phyloP scores from a whole-genome alignment of 1,140 invertebrate species.

The Polyergus mexicanus region DNA sequence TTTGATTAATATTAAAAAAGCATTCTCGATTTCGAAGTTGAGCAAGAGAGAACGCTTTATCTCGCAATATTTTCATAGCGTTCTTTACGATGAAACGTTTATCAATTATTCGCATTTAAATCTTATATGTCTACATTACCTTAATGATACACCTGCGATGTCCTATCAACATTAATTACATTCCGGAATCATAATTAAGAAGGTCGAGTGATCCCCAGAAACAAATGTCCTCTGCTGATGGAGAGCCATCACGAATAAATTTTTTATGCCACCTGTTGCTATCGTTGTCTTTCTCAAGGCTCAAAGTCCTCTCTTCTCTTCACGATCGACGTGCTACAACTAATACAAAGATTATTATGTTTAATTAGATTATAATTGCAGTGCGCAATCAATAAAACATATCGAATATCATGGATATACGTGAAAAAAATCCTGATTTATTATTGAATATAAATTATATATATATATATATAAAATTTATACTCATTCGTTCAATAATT shows the following conservation, averaged over 20 bases:
- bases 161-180: conserved; percentile 27
- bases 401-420: neutral
- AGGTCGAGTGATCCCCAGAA: conserved; percentile 65
- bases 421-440: neutral
- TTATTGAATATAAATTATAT: neutral
- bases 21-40: neutral
- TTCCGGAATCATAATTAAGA: conserved; percentile 66
- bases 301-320: conserved; percentile 41
- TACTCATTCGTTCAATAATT: neutral
- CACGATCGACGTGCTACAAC: neutral
- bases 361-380: neutral
- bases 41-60: neutral
- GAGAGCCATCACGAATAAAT: conserved; percentile 75
- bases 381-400: neutral
- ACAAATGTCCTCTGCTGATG: conserved; percentile 73
- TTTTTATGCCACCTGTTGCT: conserved; percentile 81
- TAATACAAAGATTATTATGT: neutral
- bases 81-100: conserved; percentile 12
- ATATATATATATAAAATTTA: neutral
- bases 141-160: conserved; percentile 31
- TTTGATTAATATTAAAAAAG: conserved; percentile 46
- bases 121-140: neutral
- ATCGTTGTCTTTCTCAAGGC: conserved; percentile 6
- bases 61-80: neutral
- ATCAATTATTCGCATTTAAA: neutral